phyloP scores from a whole-genome alignment of 2,888 invertebrate species.

The Apantesis nais region DNA sequence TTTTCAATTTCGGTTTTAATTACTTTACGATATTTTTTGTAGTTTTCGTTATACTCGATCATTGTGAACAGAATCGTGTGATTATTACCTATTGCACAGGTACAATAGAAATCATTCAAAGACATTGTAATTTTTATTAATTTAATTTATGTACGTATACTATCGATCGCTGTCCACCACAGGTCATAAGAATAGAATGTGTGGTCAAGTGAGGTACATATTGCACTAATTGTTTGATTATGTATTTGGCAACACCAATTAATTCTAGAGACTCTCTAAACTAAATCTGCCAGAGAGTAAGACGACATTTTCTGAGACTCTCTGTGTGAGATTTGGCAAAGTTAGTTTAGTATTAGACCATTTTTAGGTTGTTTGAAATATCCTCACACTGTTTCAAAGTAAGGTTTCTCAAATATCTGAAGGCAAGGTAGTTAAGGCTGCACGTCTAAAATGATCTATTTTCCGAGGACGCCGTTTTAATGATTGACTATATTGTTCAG shows the following conservation, averaged over 20 bases:
- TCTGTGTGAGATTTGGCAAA: too few species aligned
- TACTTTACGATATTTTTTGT: neutral
- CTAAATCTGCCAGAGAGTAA: neutral
- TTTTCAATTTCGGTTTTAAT: neutral
- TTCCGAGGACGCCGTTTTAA: conserved; percentile 19
- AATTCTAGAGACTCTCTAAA: neutral
- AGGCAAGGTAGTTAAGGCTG: neutral
- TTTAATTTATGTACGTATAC: too few species aligned
- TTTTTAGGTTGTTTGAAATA: neutral
- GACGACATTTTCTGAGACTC: too few species aligned
- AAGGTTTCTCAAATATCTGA: neutral
- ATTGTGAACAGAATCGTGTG: too few species aligned
- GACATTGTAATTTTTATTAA: too few species aligned
- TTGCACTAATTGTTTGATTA: neutral
- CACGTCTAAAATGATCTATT: conserved; percentile 6
- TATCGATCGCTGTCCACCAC: too few species aligned
- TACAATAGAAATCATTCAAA: too few species aligned
- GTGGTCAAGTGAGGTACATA: neutral
- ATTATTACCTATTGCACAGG: too few species aligned
- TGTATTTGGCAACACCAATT: neutral
- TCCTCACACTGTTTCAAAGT: neutral
- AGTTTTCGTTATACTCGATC: too few species aligned
- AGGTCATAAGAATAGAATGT: neutral
- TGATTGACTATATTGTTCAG: conserved; percentile 31
- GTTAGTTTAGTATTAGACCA: neutral